These are phyloP conservation scores for Calyptommatus sinebrachiatus DNA, from an alignment of 2,113 vertebrate species.

Conservation along the genomic window DNA sequence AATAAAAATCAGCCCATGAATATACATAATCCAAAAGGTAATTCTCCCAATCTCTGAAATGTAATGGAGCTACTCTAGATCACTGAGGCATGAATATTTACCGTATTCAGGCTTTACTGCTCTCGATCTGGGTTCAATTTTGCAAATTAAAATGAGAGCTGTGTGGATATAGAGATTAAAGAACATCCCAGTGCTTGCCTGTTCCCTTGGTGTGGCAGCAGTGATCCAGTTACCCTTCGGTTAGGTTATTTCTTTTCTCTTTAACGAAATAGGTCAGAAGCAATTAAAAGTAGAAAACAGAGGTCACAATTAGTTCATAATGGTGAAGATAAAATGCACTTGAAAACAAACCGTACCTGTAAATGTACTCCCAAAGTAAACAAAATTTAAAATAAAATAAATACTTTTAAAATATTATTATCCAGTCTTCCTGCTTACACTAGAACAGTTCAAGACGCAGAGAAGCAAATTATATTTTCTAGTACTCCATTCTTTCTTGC, in stretches of 20 bases:
- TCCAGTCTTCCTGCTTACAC: slow-evolving; percentile 26
- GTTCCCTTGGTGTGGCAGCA: slow-evolving; percentile 68
- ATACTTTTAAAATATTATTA: slow-evolving; percentile 44
- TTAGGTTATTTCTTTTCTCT: slow-evolving; percentile 61
- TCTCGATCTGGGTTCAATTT: slow-evolving; percentile 82
- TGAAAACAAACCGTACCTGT: slow-evolving; percentile 45
- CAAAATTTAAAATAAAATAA: slow-evolving; percentile 48
- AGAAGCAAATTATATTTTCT: background rate
- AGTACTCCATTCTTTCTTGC: background rate
- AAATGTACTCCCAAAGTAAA: slow-evolving; percentile 30
- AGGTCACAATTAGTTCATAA: slow-evolving; percentile 59
- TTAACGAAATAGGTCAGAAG: slow-evolving; percentile 65
- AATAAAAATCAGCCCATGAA: slow-evolving; percentile 81
- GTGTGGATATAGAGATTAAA: slow-evolving; percentile 82
- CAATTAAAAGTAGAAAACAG: slow-evolving; percentile 54
- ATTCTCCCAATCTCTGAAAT: slow-evolving; percentile 78
- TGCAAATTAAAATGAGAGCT: slow-evolving; percentile 83
- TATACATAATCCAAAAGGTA: slow-evolving; percentile 82
- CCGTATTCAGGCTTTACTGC: slow-evolving; percentile 78
- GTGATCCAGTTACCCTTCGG: slow-evolving; percentile 65
- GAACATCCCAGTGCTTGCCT: slow-evolving; percentile 69
- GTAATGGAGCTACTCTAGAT: slow-evolving; percentile 79
- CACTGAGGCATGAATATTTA: slow-evolving; percentile 83
- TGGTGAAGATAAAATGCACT: slow-evolving; percentile 61
- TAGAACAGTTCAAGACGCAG: background rate